Conservation (phyloP, 2,888 invertebrate species). For the Escarpia spicata region DNA sequence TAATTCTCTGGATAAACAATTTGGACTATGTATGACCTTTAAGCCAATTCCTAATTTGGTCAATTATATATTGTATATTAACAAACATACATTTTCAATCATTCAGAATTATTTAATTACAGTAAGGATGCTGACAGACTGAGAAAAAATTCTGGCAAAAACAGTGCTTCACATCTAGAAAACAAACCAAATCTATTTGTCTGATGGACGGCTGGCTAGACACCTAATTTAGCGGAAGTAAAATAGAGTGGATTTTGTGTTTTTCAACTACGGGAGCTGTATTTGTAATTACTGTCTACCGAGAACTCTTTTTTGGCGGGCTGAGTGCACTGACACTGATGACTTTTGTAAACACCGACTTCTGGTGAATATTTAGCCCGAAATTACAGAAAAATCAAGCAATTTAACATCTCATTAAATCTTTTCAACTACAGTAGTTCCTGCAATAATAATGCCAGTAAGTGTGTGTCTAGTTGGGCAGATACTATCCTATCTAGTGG, state of each 20-base stretch:
- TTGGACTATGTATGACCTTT: no score
- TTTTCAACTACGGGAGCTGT: neutral
- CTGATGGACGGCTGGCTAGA: no score
- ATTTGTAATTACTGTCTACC: no score
- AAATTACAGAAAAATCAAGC: neutral
- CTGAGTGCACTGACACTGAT: neutral
- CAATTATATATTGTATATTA: no score
- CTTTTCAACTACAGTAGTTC: neutral
- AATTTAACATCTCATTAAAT: neutral
- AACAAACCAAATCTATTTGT: no score
- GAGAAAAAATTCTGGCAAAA: no score
- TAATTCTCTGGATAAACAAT: no score
- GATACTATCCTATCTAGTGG: neutral
- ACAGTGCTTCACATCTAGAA: no score
- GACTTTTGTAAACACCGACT: neutral
- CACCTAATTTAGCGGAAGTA: neutral
- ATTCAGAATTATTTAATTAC: no score
- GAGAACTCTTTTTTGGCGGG: neutral
- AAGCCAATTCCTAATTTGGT: no score
- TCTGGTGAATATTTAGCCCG: neutral
- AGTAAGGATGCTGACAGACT: no score
- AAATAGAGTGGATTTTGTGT: neutral
- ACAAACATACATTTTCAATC: no score
- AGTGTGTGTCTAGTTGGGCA: neutral
- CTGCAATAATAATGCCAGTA: neutral